Percentiles rank a stretch among this genome's conserved stretches.
These are phyloP conservation scores for Drosophila orosa DNA, from an alignment of 1,140 invertebrate species.

Conservation along the genomic window DNA sequence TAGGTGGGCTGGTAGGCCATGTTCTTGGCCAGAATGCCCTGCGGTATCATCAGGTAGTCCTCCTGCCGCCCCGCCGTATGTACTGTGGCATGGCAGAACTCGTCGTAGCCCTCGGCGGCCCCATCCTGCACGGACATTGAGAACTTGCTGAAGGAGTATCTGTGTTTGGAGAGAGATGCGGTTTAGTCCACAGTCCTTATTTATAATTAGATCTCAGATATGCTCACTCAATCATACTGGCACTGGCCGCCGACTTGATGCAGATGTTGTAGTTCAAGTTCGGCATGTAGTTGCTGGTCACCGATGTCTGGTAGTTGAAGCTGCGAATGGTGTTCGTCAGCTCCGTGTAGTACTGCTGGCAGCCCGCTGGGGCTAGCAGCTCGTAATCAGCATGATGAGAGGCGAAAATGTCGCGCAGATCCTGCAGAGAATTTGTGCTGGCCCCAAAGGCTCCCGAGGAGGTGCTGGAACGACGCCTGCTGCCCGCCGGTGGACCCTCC, in stretches of 20 bases:
- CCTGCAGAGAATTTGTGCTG: conserved; percentile 64
- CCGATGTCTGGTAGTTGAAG: conserved; percentile 86
- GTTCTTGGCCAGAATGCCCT: conserved; percentile 62
- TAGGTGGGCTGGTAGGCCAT: conserved; percentile 83
- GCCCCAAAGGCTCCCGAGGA: conserved; percentile 15
- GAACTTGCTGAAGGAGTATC: conserved; percentile 66
- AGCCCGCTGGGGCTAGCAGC: conserved; percentile 86
- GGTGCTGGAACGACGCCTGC: conserved; percentile 33
- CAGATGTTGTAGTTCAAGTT: conserved; percentile 85
- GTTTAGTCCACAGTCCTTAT: not conserved
- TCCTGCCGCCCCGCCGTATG: conserved; percentile 71
- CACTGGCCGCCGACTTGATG: conserved; percentile 70
- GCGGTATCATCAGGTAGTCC: conserved; percentile 85
- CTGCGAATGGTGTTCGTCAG: conserved; percentile 86
- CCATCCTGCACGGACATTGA: conserved; percentile 58
- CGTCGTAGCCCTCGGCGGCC: conserved; percentile 64
- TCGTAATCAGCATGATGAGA: conserved; percentile 75
- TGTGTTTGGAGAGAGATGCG: conserved; percentile 9
- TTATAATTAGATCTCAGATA: not conserved
- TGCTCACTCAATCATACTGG: conserved; percentile 72
- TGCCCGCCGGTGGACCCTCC: conserved; percentile 84
- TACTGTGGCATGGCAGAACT: conserved; percentile 63
- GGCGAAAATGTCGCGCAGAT: conserved; percentile 74
- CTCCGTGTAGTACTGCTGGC: conserved; percentile 88
- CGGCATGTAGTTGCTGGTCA: conserved; percentile 66